Evolutionary conservation across 64 coral and sea anemone genomes (phyloP), one percentile per base, ranked within the genome.

Genomic region (Trachythela sp.): DNA sequence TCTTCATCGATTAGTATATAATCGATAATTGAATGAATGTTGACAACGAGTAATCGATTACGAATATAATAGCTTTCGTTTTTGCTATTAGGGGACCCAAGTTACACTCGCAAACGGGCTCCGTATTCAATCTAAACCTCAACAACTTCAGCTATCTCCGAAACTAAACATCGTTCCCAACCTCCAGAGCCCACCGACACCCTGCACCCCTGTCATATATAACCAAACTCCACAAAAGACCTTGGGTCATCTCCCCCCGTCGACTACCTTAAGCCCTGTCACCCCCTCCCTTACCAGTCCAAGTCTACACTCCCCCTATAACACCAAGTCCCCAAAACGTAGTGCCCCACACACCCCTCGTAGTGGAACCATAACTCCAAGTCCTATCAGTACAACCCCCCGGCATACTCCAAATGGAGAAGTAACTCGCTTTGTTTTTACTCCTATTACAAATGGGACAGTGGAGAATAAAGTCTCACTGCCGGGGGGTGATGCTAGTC

Each of bases 351-450:
- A 91, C 18, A 87, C 93, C 77, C 96, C 94, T 11, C 96, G 94
- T 42, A 99, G 92, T 84, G 86, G 89, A 39, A 89, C 93, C 13
- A 91, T 94, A 30, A 99, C 96, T 14, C 96, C 96, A 41, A 94
- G 93, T 51, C 94, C 95, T 70, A 88, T 84, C 6, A 83, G 51
- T 11, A 90, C 68, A 8, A 85, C 93, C 2, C 51, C 96, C 17
- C 92, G 96, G 49, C 93, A 94, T 40, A 93, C 93, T 30, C 91
- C 95, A n/a, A 97, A 94, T 88, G 68, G 84, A 49, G 96, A 99
- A 24, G 85, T 91, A 13, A 99, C 93, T 15, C 84, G 96, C 4
- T 99, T 99, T 83, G 88, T 94, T 29, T 99, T 99, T 64, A 99
- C 96, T 0, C 96, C 96, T 35, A 99, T 99, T 15, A 84, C 96